phyloP scores from a whole-genome alignment of 2,797 vertebrate species.

The Macroramphosus scolopax region DNA sequence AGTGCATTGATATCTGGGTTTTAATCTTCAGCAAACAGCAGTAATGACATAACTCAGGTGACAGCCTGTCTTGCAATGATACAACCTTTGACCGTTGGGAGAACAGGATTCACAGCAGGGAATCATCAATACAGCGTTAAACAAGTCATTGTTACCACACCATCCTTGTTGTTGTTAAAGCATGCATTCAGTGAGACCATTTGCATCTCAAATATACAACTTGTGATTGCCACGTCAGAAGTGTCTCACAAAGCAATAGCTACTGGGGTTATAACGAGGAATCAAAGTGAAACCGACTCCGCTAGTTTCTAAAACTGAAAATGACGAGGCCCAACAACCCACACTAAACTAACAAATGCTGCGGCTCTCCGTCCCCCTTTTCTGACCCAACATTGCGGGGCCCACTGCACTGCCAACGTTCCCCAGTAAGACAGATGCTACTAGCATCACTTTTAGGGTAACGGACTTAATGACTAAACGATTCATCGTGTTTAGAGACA shows the following conservation, averaged over 20 bases:
- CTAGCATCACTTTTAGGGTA: too few species aligned
- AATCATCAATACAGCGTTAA: too few species aligned
- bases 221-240: slow-evolving; percentile 47
- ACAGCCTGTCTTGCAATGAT: too few species aligned
- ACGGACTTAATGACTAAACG: too few species aligned
- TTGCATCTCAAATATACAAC: slow-evolving; percentile 3
- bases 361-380: slow-evolving; percentile 12
- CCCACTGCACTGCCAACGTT: neutral
- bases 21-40: slow-evolving; percentile 5
- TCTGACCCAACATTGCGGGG: neutral
- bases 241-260: too few species aligned
- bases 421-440: neutral
- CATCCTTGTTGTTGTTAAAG: too few species aligned
- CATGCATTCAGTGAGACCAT: neutral
- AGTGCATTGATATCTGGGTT: too few species aligned
- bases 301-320: neutral
- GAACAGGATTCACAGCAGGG: too few species aligned
- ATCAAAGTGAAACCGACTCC: neutral
- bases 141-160: neutral
- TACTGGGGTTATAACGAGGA: neutral
- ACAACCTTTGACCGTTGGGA: slow-evolving; percentile 40
- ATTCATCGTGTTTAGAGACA: too few species aligned
- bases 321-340: slow-evolving; percentile 8
- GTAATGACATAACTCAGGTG: slow-evolving; percentile 5
- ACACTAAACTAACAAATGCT: neutral